These are phyloP conservation scores for Chondrosia reniformis DNA, from an alignment of 37 sponge, comb jelly and placozoan species.

Conservation along the genomic window DNA sequence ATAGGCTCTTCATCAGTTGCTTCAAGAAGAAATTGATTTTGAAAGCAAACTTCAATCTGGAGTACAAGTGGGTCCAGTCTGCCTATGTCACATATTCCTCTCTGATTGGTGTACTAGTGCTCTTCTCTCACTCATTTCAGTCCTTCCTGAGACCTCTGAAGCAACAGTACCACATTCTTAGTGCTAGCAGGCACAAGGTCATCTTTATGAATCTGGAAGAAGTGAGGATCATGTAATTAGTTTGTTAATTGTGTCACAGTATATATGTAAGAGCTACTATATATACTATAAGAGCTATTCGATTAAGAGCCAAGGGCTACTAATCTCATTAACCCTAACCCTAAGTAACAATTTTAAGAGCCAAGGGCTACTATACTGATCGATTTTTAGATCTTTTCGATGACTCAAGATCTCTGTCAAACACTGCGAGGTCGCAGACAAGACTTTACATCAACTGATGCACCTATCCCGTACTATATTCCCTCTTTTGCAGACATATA, in stretches of 20 bases:
- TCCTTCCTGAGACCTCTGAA: constrained; percentile 42
- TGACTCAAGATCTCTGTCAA: constrained; percentile 11
- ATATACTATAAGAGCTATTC: too few relatives aligned
- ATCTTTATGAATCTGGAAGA: constrained; percentile 58
- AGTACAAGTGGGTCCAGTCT: constrained; percentile 8
- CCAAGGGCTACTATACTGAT: too few relatives aligned
- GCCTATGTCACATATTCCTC: neutral
- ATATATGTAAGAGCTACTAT: too few relatives aligned
- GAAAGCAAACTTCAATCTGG: constrained; percentile 25
- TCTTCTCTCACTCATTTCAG: too few relatives aligned
- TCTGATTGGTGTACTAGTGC: neutral
- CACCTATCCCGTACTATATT: constrained; percentile 42
- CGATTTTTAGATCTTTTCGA: constrained; percentile 32
- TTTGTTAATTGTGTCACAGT: neutral
- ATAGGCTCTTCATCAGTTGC: constrained; percentile 21
- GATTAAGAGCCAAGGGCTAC: neutral
- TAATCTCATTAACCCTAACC: too few relatives aligned
- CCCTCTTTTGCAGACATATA: constrained; percentile 57
- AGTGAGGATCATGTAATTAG: neutral
- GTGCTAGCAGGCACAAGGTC: constrained; percentile 19
- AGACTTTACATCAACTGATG: neutral
- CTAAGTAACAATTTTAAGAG: too few relatives aligned
- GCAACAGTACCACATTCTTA: constrained; percentile 8
- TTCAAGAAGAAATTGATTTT: neutral
- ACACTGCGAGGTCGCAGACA: constrained; percentile 24